Base-by-base conservation (phyloP, 2,113 vertebrate species). In the Mungos mungo region DNA sequence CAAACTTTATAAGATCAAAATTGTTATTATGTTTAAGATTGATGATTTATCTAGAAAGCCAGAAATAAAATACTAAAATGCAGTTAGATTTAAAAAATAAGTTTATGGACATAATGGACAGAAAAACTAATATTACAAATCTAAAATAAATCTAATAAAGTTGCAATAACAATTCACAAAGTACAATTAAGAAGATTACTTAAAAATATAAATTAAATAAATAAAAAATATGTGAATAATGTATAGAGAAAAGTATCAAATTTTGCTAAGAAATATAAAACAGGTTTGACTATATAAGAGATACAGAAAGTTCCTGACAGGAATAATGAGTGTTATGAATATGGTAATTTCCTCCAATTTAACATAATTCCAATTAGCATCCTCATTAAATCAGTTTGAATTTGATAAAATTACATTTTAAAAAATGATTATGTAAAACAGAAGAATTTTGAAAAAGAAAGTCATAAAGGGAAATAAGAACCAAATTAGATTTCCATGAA, bases 351-450 rank as follows among this genome's bases (percentile, higher is more conserved):
- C 35, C 60, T 95, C 38, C 12, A 63, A 50, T 93, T 96, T 93
- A 97, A 77, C 81, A 81, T 94, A 97, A 97, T 93, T 95, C 81
- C 60, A 96, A 96, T 88, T 98, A 95, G 98, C 96, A 88, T 97
- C 27, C 86, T 98, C 85, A 98, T 96, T 97, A 97, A 98, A 94
- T 97, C 96, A 93, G 88, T 88, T 95, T 82, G 38, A 91, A 87
- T 74, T 95, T 97, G 72, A 97, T 95, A 97, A 93, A 97, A 82
- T 85, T 82, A n/a, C 33, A 96, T 90, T 96, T 97, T 96, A 35
- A 10, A 82, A 95, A 97, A 86, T 96, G 54, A 90, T 80, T 90
- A 84, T 95, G 65, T 93, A 94, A 96, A 97, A 90, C 23, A 91
- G 83, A 93, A 97, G 54, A 97, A 96, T 95, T 97, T 95, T 95